These are phyloP conservation scores for Cephalopterus ornatus DNA, from an alignment of 2,113 vertebrate species.

Conservation along the genomic window DNA sequence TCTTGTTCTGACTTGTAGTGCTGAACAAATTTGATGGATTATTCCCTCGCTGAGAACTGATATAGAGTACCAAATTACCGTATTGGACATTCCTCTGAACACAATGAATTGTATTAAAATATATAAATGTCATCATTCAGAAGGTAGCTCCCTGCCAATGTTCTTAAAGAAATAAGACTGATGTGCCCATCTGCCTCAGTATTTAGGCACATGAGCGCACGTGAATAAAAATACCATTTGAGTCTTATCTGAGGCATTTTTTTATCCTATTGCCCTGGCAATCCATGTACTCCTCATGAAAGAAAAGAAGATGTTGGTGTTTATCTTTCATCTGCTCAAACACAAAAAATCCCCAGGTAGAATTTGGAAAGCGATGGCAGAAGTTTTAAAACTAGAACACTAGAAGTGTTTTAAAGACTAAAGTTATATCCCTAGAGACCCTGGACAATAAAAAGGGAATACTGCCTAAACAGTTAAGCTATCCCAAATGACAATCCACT, in stretches of 20 bases:
- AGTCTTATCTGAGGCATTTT: neutral
- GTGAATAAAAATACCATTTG: neutral
- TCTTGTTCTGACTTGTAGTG: neutral
- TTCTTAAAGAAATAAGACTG: neutral
- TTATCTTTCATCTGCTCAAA: neutral
- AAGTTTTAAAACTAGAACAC: no score
- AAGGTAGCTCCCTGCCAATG: neutral
- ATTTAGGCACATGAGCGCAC: neutral
- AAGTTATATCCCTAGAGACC: neutral
- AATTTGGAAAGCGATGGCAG: neutral
- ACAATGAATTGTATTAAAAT: constrained; percentile 19
- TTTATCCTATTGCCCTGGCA: neutral
- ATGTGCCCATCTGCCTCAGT: neutral
- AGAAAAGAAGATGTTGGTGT: neutral
- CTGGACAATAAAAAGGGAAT: neutral
- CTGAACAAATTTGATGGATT: constrained; percentile 43
- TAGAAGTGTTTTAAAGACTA: neutral
- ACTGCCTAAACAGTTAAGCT: neutral
- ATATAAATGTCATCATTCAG: constrained; percentile 9
- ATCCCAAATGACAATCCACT: neutral
- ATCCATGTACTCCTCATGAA: neutral
- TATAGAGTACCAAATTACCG: neutral
- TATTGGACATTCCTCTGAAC: constrained; percentile 5
- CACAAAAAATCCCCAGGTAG: neutral
- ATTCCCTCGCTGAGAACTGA: neutral